Conservation (phyloP, 2,797 vertebrate genomes). For the Hippocampus kuda region DNA sequence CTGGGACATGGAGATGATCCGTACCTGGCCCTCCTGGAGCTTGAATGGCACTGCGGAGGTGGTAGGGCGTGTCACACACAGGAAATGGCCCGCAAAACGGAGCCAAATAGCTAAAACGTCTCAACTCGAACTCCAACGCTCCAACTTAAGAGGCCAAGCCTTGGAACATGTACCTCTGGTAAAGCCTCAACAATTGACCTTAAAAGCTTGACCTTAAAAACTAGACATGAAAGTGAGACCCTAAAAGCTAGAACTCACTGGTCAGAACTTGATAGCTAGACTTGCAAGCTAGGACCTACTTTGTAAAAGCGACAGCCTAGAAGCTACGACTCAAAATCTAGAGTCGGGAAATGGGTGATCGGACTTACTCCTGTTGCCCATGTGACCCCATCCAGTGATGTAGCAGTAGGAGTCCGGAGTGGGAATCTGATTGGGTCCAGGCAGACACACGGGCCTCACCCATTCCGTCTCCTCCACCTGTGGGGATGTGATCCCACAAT, state of each 20-base stretch:
- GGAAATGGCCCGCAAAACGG: neutral
- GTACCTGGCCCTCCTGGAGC: constrained; percentile 89
- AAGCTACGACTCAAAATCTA: neutral
- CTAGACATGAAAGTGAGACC: no score
- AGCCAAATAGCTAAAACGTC: no score
- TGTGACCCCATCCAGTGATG: constrained; percentile 95
- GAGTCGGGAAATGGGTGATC: constrained; percentile 4
- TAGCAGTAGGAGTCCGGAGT: constrained; percentile 84
- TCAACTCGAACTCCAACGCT: no score
- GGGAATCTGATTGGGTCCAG: constrained; percentile 60
- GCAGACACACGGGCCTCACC: constrained; percentile 83
- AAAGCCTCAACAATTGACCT: no score
- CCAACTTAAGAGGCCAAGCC: no score
- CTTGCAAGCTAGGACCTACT: no score
- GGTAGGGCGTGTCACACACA: neutral
- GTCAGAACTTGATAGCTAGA: neutral
- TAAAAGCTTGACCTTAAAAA: no score
- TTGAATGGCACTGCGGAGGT: constrained; percentile 83
- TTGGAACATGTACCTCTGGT: no score
- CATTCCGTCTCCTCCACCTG: constrained; percentile 69
- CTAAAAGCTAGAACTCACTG: neutral
- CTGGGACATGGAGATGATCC: constrained; percentile 82
- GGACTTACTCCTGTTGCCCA: constrained; percentile 85
- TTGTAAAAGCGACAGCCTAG: neutral
- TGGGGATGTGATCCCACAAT: neutral